Percentiles rank a stretch among this genome's conserved stretches.
Conservation (phyloP, 2,888 invertebrate species). For the Leucophenga maculata region DNA sequence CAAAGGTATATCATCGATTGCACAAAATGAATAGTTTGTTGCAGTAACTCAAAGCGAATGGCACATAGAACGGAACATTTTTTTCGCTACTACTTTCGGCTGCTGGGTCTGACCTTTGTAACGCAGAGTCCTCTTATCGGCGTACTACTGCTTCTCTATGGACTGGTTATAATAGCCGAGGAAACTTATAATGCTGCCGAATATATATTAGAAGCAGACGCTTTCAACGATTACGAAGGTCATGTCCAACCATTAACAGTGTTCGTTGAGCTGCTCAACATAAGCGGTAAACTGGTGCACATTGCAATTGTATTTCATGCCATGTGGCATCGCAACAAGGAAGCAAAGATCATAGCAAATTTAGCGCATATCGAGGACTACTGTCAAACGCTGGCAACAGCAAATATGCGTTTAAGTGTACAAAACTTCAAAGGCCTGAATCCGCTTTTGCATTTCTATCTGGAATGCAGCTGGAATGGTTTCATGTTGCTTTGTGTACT, state of each 20-base stretch:
- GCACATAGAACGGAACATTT: neutral
- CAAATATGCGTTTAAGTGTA: neutral
- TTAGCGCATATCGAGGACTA: slow-evolving; percentile 22
- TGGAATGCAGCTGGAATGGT: slow-evolving; percentile 35
- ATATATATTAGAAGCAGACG: neutral
- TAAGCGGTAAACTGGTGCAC: slow-evolving; percentile 43
- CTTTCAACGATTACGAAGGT: neutral
- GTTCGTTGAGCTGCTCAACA: slow-evolving; percentile 35
- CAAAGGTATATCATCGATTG: no score
- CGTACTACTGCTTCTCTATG: slow-evolving; percentile 12
- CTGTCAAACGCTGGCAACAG: neutral
- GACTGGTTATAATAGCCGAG: slow-evolving; percentile 30
- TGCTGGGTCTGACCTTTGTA: slow-evolving; percentile 48
- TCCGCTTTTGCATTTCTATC: slow-evolving; percentile 23
- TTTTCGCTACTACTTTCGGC: slow-evolving; percentile 45
- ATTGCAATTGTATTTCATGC: slow-evolving; percentile 40
- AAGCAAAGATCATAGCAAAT: slow-evolving; percentile 38
- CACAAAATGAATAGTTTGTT: no score
- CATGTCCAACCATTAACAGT: neutral
- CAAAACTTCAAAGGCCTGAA: neutral
- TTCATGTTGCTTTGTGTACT: neutral
- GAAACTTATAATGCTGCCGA: neutral
- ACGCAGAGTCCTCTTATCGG: slow-evolving; percentile 28
- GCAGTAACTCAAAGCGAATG: neutral
- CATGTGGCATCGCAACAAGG: slow-evolving; percentile 37